Percentiles rank a stretch among this genome's conserved stretches.
Evolutionary conservation across 2,113 vertebrate species (phyloP).

Genomic region (Calcarius ornatus): DNA sequence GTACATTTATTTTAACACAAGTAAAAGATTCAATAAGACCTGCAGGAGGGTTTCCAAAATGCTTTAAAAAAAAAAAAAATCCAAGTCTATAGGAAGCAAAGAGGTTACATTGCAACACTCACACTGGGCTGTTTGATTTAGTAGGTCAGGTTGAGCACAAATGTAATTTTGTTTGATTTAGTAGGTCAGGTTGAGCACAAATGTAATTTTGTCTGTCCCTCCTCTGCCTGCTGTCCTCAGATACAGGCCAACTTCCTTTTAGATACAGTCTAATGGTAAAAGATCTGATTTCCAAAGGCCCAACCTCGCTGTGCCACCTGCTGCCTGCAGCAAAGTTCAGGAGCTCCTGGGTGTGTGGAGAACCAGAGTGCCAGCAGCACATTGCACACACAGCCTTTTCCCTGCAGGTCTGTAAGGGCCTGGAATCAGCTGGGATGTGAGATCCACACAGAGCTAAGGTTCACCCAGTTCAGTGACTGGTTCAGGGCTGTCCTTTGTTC

Average conservation of each 20-base stretch:
- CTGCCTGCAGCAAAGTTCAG: neutral
- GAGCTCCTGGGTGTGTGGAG: neutral
- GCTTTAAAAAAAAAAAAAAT: too few relatives aligned
- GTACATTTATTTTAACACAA: neutral
- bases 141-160: neutral
- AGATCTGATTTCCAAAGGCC: neutral
- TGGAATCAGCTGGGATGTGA: neutral
- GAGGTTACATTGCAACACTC: neutral
- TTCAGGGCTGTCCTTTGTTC: neutral
- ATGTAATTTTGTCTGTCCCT: neutral
- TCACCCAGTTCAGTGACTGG: neutral
- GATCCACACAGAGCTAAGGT: neutral
- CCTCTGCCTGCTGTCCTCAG: neutral
- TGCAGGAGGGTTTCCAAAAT: neutral
- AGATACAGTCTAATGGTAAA: neutral
- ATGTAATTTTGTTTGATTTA: neutral
- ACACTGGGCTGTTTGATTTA: neutral
- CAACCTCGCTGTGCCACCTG: neutral
- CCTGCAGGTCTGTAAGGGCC: neutral
- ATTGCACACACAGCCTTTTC: accelerated
- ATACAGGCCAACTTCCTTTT: neutral
- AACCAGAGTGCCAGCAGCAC: neutral
- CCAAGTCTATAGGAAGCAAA: neutral
- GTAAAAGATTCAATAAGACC: neutral
- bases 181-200: neutral